Percentiles rank a stretch among this genome's conserved stretches.
phyloP scores from a whole-genome alignment of 2,888 invertebrate genomes.

The Drosophila atripex region DNA sequence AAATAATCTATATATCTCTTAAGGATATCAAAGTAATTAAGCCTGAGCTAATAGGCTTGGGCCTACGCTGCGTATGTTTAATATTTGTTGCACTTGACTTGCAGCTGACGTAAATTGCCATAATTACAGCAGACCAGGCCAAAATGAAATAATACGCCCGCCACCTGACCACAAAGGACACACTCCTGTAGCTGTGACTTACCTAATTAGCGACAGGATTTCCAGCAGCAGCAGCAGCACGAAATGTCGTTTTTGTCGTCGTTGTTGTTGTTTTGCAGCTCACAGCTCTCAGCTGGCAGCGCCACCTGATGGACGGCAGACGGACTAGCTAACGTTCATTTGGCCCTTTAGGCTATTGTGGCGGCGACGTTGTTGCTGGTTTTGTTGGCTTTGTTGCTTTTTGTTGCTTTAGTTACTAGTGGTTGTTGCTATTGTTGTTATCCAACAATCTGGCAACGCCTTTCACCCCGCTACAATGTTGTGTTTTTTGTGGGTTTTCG shows the following conservation, averaged over 20 bases:
- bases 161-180: slow-evolving; percentile 30
- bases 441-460: slow-evolving; percentile 59
- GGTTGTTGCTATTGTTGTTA: slow-evolving; percentile 27
- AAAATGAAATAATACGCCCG: slow-evolving; percentile 60
- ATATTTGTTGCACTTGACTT: slow-evolving; percentile 42
- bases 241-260: slow-evolving; percentile 24
- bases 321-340: slow-evolving; percentile 32
- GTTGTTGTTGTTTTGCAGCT: slow-evolving; percentile 19
- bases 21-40: background rate
- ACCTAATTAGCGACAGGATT: slow-evolving; percentile 69
- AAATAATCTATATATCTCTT: too few relatives aligned
- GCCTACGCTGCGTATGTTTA: slow-evolving; percentile 49
- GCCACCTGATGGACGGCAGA: slow-evolving; percentile 44
- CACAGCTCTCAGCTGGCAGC: slow-evolving; percentile 7
- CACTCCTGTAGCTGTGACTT: slow-evolving; percentile 43
- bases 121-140: slow-evolving; percentile 48
- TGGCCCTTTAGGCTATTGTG: slow-evolving; percentile 44
- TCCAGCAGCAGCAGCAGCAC: slow-evolving; percentile 49
- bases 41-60: background rate
- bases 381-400: background rate
- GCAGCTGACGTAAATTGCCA: slow-evolving; percentile 54
- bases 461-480: slow-evolving; percentile 49
- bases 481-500: slow-evolving; percentile 13
- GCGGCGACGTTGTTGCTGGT: slow-evolving; percentile 23
- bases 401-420: slow-evolving; percentile 1